Base-by-base conservation (phyloP, 2,888 invertebrate species). In the Parnassius glacialis region DNA sequence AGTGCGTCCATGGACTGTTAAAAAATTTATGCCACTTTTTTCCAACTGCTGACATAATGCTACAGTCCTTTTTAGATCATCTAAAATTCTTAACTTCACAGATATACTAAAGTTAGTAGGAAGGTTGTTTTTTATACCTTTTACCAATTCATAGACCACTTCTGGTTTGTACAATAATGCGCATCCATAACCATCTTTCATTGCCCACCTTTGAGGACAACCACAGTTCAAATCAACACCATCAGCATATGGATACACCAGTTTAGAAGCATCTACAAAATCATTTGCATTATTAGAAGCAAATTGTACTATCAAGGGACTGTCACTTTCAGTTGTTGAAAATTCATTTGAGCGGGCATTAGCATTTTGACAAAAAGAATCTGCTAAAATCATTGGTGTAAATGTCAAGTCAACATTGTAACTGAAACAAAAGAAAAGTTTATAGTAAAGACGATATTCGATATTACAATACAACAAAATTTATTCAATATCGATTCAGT, bases 171-270 rank as follows among this genome's bases (percentile, higher is more conserved):
- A 94, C 20, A 99, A 84, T 68, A 99, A 85, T 64, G 95, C 94
- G 75, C 96, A 96, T 0, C 99, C 99, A 79, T 97, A 96, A 3
- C 97, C 97, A 78, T 97, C 96, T 69, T 95, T 94, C 85, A 97
- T 95, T 0, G 98, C 98, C 98, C 98, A 99, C 69, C 94, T 92
- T 85, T 99, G 99, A 1, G 99, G 99, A 74, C 99, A 99, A 0
- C 99, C 99, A 91, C 99, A 99, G 81, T 99, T 99, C 45, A 99
- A 89, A 88, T 99, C 99, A 2, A 98, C 95, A 9, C 99, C 99
- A 91, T 97, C 95, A 60, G 96, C 94, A 89, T 95, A 96, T 12
- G 95, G 95, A 69, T 95, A 94, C 45, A 98, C 94, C 68, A 99
- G 89, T 87, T 96, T 94, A 3, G 98, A 93, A 34, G 98, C 98